Percentiles rank a stretch among this genome's conserved stretches.
These are phyloP conservation scores for Murina feae DNA, from an alignment of 2,113 vertebrate genomes.

Conservation along the genomic window DNA sequence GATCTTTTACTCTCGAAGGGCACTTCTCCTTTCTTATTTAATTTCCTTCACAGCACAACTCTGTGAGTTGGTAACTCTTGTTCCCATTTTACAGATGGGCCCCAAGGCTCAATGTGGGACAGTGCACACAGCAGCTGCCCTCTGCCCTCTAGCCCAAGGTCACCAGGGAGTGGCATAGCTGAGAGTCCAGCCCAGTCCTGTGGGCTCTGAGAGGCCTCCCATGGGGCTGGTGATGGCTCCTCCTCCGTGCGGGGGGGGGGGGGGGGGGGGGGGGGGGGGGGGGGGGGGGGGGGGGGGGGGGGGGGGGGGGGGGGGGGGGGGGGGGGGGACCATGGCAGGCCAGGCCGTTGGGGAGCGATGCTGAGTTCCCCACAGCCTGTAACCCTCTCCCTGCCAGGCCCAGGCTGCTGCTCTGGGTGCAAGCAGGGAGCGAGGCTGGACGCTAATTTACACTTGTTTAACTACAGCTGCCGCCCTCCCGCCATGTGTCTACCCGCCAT, in stretches of 20 bases:
- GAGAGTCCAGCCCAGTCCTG: not conserved
- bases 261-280: too few relatives aligned
- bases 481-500: conserved; percentile 85
- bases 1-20: not conserved
- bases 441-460: conserved; percentile 86
- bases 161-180: not conserved
- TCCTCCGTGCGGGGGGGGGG: too few relatives aligned
- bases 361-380: not conserved
- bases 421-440: conserved; percentile 74
- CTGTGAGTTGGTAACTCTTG: not conserved
- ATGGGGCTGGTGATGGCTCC: not conserved
- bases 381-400: conserved; percentile 59
- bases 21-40: not conserved
- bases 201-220: not conserved
- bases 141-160: not conserved
- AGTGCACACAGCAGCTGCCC: not conserved
- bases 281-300: too few relatives aligned
- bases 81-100: not conserved
- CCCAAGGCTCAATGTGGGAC: not conserved
- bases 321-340: not conserved
- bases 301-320: too few relatives aligned
- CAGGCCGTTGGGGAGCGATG: not conserved
- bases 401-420: conserved; percentile 44
- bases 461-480: conserved; percentile 82
- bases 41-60: not conserved